Percentiles rank a stretch among this genome's conserved stretches.
Evolutionary conservation across 2,888 invertebrate species (phyloP).

Genomic region (Trilocha varians): DNA sequence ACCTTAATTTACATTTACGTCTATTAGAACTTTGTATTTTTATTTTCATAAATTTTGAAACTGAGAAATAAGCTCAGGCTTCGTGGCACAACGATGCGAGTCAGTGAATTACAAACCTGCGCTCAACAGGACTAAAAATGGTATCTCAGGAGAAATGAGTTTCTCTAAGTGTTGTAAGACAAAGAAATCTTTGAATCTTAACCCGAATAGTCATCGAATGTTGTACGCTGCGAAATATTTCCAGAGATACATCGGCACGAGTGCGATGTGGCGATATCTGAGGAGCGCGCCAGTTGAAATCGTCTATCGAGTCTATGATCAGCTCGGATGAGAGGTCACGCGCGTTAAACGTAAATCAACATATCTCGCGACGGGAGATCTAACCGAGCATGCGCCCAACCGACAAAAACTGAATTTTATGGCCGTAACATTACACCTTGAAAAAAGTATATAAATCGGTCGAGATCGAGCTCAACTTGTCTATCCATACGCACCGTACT

Average conservation of each 20-base stretch:
- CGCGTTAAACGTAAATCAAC: slow-evolving; percentile 73
- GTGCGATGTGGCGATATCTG: slow-evolving; percentile 67
- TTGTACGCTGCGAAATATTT: slow-evolving; percentile 59
- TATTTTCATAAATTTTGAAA: too few species aligned
- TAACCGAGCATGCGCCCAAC: slow-evolving; percentile 58
- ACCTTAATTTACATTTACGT: too few species aligned
- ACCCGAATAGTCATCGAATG: slow-evolving; percentile 37
- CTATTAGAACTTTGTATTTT: too few species aligned
- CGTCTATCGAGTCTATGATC: slow-evolving; percentile 71
- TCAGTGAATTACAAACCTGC: too few species aligned
- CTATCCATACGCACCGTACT: background rate
- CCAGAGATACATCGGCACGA: slow-evolving; percentile 67
- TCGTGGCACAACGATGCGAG: too few species aligned
- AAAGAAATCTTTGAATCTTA: slow-evolving; percentile 59
- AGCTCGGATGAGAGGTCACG: slow-evolving; percentile 67
- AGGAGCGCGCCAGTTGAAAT: slow-evolving; percentile 59
- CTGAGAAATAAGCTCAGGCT: too few species aligned
- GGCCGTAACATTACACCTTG: slow-evolving; percentile 64
- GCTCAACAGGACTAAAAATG: too few species aligned
- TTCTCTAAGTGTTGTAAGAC: slow-evolving; percentile 34
- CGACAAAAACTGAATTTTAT: slow-evolving; percentile 69
- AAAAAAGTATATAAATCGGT: slow-evolving; percentile 66
- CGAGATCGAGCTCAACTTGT: slow-evolving; percentile 33
- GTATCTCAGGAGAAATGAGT: background rate
- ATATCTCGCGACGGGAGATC: slow-evolving; percentile 72